Percentiles rank a stretch among this genome's conserved stretches.
These are phyloP conservation scores for Drosophila yooni DNA, from an alignment of 2,888 invertebrate genomes.

Conservation along the genomic window DNA sequence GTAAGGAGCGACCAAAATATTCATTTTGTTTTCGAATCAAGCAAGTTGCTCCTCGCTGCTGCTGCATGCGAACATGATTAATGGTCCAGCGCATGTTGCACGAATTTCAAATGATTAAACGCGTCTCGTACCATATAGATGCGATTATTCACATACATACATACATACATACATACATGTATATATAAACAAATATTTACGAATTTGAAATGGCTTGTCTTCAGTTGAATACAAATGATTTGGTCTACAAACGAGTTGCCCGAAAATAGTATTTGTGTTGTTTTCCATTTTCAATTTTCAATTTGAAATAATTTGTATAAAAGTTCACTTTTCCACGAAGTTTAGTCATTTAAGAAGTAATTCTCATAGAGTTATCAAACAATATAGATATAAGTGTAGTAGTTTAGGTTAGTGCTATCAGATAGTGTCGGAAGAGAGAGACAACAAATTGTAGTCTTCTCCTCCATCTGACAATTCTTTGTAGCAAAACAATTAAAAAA, in stretches of 20 bases:
- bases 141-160: background rate
- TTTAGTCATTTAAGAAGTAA: background rate
- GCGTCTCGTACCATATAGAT: slow-evolving; percentile 16
- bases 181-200: background rate
- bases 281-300: background rate
- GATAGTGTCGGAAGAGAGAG: background rate
- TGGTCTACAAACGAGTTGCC: background rate
- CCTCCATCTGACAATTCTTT: background rate
- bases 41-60: slow-evolving; percentile 55
- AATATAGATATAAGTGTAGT: background rate
- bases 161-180: background rate
- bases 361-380: accelerated
- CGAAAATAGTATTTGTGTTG: background rate
- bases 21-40: slow-evolving; percentile 69
- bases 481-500: background rate
- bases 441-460: background rate
- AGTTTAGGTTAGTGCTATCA: background rate
- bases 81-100: slow-evolving; percentile 57
- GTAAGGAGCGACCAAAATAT: slow-evolving; percentile 76
- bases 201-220: slow-evolving; percentile 7
- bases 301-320: too few relatives aligned
- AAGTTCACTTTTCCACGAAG: background rate
- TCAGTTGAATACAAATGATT: slow-evolving; percentile 16
- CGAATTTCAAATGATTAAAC: slow-evolving; percentile 58
- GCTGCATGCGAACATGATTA: slow-evolving; percentile 67